Percentiles rank a stretch among this genome's conserved stretches.
Conservation (phyloP, 2,113 vertebrate species). For the Thamnophis sirtalis region DNA sequence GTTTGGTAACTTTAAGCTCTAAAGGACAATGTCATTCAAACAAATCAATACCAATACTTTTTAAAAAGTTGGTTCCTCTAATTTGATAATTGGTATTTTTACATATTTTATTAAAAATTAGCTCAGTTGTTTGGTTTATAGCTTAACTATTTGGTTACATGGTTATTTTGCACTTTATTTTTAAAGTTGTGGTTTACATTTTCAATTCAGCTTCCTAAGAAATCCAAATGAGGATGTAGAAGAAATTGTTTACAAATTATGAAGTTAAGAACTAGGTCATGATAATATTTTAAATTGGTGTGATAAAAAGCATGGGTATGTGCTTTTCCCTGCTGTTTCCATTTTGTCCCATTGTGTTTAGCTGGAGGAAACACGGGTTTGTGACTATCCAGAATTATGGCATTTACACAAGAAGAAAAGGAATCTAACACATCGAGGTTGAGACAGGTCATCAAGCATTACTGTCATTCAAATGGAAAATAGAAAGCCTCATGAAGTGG, state of each 20-base stretch:
- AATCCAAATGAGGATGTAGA: not conserved
- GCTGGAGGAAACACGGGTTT: not conserved
- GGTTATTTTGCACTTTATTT: not conserved
- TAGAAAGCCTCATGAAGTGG: not conserved
- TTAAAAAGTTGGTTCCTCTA: not conserved
- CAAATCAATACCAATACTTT: not conserved
- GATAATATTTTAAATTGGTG: not conserved
- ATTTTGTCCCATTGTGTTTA: not conserved
- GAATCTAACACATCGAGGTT: not conserved
- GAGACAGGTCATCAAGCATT: slow-evolving; percentile 3
- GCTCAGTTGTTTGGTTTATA: not conserved
- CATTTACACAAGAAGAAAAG: not conserved
- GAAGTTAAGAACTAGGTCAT: not conserved
- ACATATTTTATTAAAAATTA: not conserved
- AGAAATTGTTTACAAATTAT: not conserved
- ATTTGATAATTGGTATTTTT: not conserved
- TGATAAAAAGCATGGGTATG: not conserved
- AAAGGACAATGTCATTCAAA: not conserved
- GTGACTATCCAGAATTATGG: not conserved
- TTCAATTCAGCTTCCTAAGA: not conserved
- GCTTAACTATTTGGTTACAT: not conserved
- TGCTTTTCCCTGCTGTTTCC: slow-evolving; percentile 9
- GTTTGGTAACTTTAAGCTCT: not conserved
- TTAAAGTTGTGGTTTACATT: not conserved
- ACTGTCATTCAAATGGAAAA: not conserved